Conservation (phyloP, 2,888 invertebrate species). For the Diadromus collaris region DNA sequence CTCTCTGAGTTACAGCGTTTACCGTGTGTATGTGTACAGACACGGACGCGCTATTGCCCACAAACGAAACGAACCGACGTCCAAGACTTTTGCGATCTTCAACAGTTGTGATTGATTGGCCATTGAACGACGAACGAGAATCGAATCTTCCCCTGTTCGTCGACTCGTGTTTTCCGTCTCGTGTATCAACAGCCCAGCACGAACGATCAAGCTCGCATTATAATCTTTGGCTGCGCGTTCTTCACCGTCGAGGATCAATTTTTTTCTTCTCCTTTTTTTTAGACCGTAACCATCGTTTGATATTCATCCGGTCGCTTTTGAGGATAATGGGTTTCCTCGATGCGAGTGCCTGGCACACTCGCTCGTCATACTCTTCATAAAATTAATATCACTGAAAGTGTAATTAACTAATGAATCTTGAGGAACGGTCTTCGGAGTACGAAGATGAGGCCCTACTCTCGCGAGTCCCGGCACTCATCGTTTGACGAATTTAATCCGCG, state of each 20-base stretch:
- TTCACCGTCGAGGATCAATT: not conserved
- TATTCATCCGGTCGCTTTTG: not conserved
- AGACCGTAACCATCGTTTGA: not conserved
- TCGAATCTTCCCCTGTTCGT: slow-evolving; percentile 30
- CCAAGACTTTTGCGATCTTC: slow-evolving; percentile 38
- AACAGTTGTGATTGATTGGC: slow-evolving; percentile 60
- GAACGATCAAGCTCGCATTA: slow-evolving; percentile 4
- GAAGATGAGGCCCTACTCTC: slow-evolving; percentile 16
- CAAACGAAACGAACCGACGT: not conserved
- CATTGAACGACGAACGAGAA: slow-evolving; percentile 54
- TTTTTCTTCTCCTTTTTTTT: not conserved
- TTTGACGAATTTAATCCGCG: slow-evolving; percentile 25
- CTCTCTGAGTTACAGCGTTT: slow-evolving; percentile 18
- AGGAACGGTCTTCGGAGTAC: slow-evolving; percentile 18
- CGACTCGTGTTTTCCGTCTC: slow-evolving; percentile 3
- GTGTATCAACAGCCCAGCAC: slow-evolving; percentile 1
- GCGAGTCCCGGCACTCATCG: slow-evolving; percentile 8
- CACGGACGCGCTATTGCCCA: not conserved
- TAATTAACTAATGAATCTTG: slow-evolving; percentile 58
- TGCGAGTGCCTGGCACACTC: not conserved
- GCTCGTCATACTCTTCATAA: not conserved
- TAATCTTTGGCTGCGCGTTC: slow-evolving; percentile 2
- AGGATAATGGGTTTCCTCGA: not conserved
- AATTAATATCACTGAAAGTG: slow-evolving; percentile 36
- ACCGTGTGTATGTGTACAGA: slow-evolving; percentile 1